These are phyloP conservation scores for Lagopus muta DNA, from an alignment of 2,113 vertebrate genomes.

Conservation along the genomic window DNA sequence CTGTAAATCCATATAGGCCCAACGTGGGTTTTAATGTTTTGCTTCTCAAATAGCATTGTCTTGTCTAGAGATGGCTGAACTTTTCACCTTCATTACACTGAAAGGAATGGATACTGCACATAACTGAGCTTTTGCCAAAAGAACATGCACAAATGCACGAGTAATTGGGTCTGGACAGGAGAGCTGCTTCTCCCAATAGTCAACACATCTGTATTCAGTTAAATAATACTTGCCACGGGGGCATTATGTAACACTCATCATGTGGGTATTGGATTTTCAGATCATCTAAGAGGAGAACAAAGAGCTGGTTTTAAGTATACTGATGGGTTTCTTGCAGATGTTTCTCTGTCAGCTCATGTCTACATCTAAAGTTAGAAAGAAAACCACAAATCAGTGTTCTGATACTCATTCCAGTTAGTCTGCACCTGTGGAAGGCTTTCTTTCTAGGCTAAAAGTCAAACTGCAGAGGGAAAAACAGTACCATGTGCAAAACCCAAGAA, in stretches of 20 bases:
- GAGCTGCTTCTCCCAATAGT: slow-evolving; percentile 45
- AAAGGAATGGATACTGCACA: slow-evolving; percentile 50
- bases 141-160: slow-evolving; percentile 62
- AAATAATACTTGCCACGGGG: slow-evolving; percentile 47
- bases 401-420: not conserved
- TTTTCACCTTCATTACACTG: slow-evolving; percentile 42
- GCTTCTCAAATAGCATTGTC: not conserved
- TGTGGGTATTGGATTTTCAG: slow-evolving; percentile 55
- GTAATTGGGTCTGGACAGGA: slow-evolving; percentile 36
- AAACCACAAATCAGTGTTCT: not conserved
- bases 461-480: not conserved
- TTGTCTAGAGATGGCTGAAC: slow-evolving; percentile 51
- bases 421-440: slow-evolving; percentile 22
- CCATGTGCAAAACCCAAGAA: not conserved
- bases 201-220: slow-evolving; percentile 61
- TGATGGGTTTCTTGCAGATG: slow-evolving; percentile 41
- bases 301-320: slow-evolving; percentile 30
- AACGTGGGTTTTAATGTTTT: not conserved
- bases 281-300: slow-evolving; percentile 31
- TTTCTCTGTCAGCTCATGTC: slow-evolving; percentile 9
- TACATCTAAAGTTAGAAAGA: slow-evolving; percentile 28
- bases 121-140: slow-evolving; percentile 61
- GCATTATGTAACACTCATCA: slow-evolving; percentile 60
- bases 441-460: slow-evolving; percentile 27
- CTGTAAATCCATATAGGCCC: not conserved